phyloP scores from a whole-genome alignment of 2,113 vertebrate genomes.

The Aplodontia rufa region DNA sequence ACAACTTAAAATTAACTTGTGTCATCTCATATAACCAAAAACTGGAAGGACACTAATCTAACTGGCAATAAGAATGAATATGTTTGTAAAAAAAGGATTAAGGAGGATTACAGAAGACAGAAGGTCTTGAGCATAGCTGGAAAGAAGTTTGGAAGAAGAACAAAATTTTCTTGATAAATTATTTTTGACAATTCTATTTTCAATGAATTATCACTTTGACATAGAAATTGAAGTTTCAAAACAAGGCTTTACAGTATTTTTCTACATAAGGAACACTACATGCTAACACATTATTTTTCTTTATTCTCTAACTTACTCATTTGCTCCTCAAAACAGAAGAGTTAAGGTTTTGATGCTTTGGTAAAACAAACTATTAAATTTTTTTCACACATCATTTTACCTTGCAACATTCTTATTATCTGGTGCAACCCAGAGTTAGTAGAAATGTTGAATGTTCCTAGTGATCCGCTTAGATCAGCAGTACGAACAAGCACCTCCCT shows the following conservation, averaged over 20 bases:
- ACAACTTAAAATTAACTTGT: background rate
- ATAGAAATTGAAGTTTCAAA: constrained; percentile 7
- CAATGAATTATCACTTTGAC: background rate
- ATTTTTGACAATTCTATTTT: background rate
- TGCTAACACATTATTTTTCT: background rate
- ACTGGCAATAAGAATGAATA: background rate
- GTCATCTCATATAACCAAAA: background rate
- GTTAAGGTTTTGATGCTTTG: background rate
- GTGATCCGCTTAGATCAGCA: background rate
- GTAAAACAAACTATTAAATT: background rate
- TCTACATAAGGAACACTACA: background rate
- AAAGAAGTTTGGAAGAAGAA: background rate
- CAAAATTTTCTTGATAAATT: background rate
- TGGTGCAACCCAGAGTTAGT: background rate
- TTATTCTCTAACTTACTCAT: background rate
- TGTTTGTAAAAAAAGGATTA: background rate
- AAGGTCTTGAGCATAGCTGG: background rate
- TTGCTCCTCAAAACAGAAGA: background rate
- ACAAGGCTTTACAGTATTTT: background rate
- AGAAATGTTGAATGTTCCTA: background rate
- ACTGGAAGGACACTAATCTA: background rate
- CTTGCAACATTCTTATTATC: background rate
- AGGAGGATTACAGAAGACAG: background rate
- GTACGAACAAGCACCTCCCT: background rate
- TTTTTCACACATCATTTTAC: background rate